Base-by-base conservation (phyloP, 2,113 vertebrate species). In the Gracilinanus agilis region DNA sequence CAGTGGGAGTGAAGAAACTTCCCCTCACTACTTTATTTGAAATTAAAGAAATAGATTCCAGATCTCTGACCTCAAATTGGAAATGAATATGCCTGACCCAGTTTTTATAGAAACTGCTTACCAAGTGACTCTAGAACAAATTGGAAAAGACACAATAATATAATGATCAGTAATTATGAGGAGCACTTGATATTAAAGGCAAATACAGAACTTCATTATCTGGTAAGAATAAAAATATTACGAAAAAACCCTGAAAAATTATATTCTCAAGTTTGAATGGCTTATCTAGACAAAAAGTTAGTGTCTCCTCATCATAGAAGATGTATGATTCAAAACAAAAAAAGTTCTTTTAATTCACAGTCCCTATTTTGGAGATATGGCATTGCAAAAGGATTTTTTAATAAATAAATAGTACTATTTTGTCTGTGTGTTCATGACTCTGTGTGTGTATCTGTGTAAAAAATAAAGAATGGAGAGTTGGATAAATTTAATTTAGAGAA, bases 1-100 rank as follows among this genome's bases (percentile, higher is more conserved):
- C 49, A 34, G 11, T 93, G 54, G 88, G 23, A 49, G 90, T 90
- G 44, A 90, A 92, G 88, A 44, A 11, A 90, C 93, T 94, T 91
- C 23, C 3, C 75, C 75, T 92, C 3, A 21, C 3, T 94, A 55
- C 24, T 24, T 94, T 92, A 90, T 56, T 53, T 91, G 89, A 94
- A 96, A 89, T 91, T 55, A 88, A 90, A 95, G 53, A 90, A 95
- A 90, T 10, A 1, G 24, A 92, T 91, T 53, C 34, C 55, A 88
- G 92, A 91, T 25, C 29, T 40, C 12, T 90, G 92, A 92, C 9
- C 13, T 49, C 3, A 91, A 90, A 88, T 0, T 94, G 40, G 21
- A 95, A 49, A 61, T 0, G 1, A 93, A 29, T 54, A 27, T 90
- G 34, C 54, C 53, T 83, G 92, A 89, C 8, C 44, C 61, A n/a